Conservation (phyloP, 2,888 invertebrate genomes). For the Yponomeuta sedellus region DNA sequence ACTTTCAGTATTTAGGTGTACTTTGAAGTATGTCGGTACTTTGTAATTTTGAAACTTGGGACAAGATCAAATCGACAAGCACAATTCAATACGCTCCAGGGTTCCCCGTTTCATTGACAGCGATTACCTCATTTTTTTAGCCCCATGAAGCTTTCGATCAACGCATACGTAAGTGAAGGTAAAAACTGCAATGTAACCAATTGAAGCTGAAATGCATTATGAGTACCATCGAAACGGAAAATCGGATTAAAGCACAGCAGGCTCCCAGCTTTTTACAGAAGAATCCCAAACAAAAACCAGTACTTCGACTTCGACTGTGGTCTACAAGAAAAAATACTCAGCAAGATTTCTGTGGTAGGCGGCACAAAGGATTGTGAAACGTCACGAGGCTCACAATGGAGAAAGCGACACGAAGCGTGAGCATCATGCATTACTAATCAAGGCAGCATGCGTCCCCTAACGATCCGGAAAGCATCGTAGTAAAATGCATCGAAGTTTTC, state of each 20-base stretch:
- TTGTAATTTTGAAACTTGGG: too few relatives aligned
- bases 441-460: slow-evolving; percentile 38
- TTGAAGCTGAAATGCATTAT: not conserved
- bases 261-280: not conserved
- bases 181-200: not conserved
- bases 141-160: not conserved
- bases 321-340: slow-evolving; percentile 43
- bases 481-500: not conserved
- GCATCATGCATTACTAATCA: slow-evolving; percentile 62
- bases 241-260: slow-evolving; percentile 4
- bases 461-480: slow-evolving; percentile 19
- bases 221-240: not conserved
- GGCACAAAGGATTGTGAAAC: slow-evolving; percentile 64
- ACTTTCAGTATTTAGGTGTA: too few relatives aligned
- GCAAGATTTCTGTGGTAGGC: slow-evolving; percentile 41
- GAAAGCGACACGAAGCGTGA: slow-evolving; percentile 59
- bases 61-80: not conserved
- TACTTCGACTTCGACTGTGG: slow-evolving; percentile 30
- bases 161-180: not conserved
- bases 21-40: too few relatives aligned
- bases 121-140: not conserved
- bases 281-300: slow-evolving; percentile 38
- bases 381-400: slow-evolving; percentile 61
- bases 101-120: slow-evolving; percentile 8
- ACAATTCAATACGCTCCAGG: not conserved